Evolutionary conservation across 2,888 invertebrate genomes (phyloP).

Genomic region (Catocala nupta): DNA sequence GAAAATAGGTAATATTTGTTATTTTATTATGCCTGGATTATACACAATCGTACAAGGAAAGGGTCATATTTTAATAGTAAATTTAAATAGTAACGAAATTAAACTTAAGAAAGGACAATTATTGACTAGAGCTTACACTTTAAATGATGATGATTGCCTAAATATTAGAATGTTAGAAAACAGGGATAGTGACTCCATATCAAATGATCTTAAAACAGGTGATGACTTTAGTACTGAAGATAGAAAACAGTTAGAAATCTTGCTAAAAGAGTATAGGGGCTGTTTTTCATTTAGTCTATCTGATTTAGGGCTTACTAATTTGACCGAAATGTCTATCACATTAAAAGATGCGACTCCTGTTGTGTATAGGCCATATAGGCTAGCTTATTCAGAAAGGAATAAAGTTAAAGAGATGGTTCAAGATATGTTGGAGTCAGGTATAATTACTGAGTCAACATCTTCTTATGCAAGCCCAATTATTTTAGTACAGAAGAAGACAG

Average conservation of each 20-base stretch:
- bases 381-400: conserved; percentile 5
- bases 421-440: neutral
- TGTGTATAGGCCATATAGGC: conserved; percentile 12
- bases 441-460: conserved; percentile 8
- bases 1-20: neutral
- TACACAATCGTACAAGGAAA: neutral
- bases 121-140: neutral
- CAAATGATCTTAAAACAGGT: conserved; percentile 1
- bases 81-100: neutral
- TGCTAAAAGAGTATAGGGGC: neutral
- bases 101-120: neutral
- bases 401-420: conserved; percentile 4
- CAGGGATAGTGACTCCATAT: no score
- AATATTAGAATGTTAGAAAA: no score
- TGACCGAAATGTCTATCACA: conserved; percentile 8
- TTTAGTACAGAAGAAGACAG: conserved; percentile 8
- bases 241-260: no score
- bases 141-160: neutral
- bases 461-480: conserved; percentile 9
- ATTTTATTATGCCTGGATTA: conserved; percentile 6
- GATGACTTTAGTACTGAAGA: neutral
- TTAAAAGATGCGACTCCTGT: conserved; percentile 5
- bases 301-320: conserved; percentile 11
- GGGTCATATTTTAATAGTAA: neutral
- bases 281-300: conserved; percentile 14